Percentiles rank a stretch among this genome's conserved stretches.
phyloP scores from a whole-genome alignment of 1,140 invertebrate species.

The Drosophila mauritiana region DNA sequence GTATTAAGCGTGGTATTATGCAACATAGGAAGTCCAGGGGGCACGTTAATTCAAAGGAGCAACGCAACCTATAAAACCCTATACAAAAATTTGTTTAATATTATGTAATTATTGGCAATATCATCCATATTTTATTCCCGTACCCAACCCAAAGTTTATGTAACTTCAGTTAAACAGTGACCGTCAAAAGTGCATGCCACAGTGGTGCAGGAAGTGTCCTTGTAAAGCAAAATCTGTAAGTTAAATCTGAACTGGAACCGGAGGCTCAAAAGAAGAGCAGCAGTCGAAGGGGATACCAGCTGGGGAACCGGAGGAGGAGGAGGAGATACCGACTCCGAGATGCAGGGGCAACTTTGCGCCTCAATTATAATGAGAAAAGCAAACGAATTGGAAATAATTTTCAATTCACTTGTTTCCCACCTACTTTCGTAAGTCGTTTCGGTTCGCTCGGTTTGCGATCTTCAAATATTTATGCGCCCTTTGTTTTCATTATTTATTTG shows the following conservation, averaged over 20 bases:
- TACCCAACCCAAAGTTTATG: not conserved
- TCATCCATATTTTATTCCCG: too few relatives aligned
- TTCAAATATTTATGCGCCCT: conserved; percentile 67
- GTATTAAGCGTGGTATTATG: too few relatives aligned
- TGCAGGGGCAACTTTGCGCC: conserved; percentile 45
- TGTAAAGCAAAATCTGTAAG: conserved; percentile 57
- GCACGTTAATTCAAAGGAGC: too few relatives aligned
- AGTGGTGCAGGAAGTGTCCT: not conserved
- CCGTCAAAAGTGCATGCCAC: not conserved
- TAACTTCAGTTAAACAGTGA: not conserved
- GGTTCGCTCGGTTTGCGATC: conserved; percentile 54
- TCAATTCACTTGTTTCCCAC: conserved; percentile 84
- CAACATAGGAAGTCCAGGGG: too few relatives aligned
- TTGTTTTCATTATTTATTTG: conserved; percentile 73
- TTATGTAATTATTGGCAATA: too few relatives aligned
- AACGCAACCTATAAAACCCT: too few relatives aligned
- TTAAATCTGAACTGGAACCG: conserved; percentile 52
- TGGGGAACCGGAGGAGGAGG: not conserved
- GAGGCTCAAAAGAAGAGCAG: conserved; percentile 17
- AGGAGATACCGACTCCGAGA: conserved; percentile 22
- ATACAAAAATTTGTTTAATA: too few relatives aligned
- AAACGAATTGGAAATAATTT: conserved; percentile 84
- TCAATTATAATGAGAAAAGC: conserved; percentile 84
- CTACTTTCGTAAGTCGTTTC: conserved; percentile 62
- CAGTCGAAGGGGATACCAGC: not conserved